phyloP scores from a whole-genome alignment of 2,113 vertebrate genomes.

The Eolophus roseicapilla region DNA sequence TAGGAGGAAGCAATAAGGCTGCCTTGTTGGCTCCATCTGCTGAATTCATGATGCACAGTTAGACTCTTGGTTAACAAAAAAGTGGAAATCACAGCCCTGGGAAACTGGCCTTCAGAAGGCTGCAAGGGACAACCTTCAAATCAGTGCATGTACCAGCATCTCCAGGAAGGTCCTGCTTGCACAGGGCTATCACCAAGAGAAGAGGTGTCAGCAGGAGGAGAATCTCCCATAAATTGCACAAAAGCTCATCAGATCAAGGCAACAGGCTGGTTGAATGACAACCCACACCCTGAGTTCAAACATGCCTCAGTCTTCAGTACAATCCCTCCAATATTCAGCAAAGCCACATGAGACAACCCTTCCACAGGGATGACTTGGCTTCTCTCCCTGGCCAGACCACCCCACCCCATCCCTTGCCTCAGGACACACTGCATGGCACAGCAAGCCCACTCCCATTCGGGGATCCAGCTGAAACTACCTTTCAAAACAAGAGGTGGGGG shows the following conservation, averaged over 20 bases:
- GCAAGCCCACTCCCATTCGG: neutral
- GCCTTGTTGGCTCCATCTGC: neutral
- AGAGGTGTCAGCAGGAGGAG: neutral
- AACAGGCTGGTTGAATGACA: neutral
- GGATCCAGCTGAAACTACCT: neutral
- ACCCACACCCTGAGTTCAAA: neutral
- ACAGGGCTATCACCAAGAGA: neutral
- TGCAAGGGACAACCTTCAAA: neutral
- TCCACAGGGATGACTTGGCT: neutral
- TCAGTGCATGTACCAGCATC: fast-evolving
- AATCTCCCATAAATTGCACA: neutral
- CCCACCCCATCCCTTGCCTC: fast-evolving
- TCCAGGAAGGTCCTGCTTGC: neutral
- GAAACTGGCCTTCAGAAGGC: neutral
- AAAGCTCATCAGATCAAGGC: neutral
- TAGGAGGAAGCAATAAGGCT: neutral
- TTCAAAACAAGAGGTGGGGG: neutral
- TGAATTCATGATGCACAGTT: neutral
- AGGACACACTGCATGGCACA: neutral
- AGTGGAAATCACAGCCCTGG: neutral
- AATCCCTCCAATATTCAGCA: neutral
- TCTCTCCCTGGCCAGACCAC: neutral
- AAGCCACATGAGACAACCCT: neutral
- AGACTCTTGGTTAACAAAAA: neutral
- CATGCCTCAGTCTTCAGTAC: neutral